Evolutionary conservation across 2,888 invertebrate genomes (phyloP).

Genomic region (Leptinotarsa juncta): DNA sequence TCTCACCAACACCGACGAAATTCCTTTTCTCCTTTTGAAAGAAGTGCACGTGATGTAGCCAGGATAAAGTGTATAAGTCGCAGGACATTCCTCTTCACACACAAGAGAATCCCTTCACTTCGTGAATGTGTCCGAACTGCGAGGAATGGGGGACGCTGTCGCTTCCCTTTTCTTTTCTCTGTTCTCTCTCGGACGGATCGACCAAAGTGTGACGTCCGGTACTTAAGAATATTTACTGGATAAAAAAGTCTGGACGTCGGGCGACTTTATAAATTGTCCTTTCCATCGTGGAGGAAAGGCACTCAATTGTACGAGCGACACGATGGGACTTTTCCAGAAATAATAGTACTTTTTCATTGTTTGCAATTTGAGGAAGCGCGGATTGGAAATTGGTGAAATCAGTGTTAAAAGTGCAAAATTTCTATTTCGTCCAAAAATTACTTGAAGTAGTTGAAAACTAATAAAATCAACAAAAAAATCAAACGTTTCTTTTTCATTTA

Average conservation of each 20-base stretch:
- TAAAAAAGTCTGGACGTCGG: slow-evolving; percentile 51
- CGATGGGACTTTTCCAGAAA: background rate
- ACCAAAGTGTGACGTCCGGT: slow-evolving; percentile 62
- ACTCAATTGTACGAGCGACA: slow-evolving; percentile 20
- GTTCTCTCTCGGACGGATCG: slow-evolving; percentile 37
- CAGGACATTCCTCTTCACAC: slow-evolving; percentile 40
- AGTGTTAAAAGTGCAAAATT: background rate
- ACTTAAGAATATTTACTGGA: slow-evolving; percentile 64
- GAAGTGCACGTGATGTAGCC: slow-evolving; percentile 26
- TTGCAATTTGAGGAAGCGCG: background rate
- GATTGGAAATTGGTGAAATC: background rate
- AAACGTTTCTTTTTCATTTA: too few species aligned
- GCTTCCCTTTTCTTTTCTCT: slow-evolving; percentile 26
- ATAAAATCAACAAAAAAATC: accelerated
- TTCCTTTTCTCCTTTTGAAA: slow-evolving; percentile 13
- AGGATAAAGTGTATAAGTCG: slow-evolving; percentile 33
- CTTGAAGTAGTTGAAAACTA: too few species aligned
- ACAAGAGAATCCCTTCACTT: too few species aligned
- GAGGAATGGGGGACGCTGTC: slow-evolving; percentile 32
- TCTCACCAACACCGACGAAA: background rate
- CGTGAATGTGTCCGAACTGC: slow-evolving; percentile 5
- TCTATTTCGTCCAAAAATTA: too few species aligned
- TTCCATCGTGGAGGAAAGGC: slow-evolving; percentile 28
- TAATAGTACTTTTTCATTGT: background rate
- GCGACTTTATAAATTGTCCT: slow-evolving; percentile 50